Conservation (phyloP, 2,888 invertebrate species). For the Leptinotarsa rubiginosa region DNA sequence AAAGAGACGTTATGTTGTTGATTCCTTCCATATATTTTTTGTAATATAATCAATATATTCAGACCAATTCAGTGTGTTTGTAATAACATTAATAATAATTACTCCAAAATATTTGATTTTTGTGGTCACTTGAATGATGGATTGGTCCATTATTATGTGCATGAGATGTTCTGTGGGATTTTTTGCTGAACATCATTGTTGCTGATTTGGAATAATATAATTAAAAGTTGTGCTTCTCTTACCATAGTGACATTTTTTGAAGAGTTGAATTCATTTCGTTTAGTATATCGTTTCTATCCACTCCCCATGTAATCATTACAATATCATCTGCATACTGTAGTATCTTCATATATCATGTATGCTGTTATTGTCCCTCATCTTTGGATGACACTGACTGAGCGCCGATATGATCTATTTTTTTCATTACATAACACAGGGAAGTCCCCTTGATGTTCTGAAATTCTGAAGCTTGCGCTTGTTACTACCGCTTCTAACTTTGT, state of each 20-base stretch:
- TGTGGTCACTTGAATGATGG: constrained; percentile 18
- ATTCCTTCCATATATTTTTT: constrained; percentile 26
- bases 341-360: constrained; percentile 19
- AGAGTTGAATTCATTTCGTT: constrained; percentile 28
- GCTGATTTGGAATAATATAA: constrained; percentile 16
- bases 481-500: too few species aligned
- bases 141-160: not conserved
- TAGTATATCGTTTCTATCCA: not conserved
- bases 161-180: not conserved
- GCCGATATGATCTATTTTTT: not conserved
- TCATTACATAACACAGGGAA: not conserved
- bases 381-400: not conserved
- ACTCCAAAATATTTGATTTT: constrained; percentile 31
- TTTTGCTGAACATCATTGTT: constrained; percentile 32
- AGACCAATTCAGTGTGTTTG: constrained; percentile 1
- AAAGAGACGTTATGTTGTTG: constrained; percentile 29
- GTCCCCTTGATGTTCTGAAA: not conserved
- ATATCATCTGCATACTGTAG: constrained; percentile 36
- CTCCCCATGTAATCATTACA: not conserved
- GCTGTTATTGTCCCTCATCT: not conserved
- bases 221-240: constrained; percentile 25
- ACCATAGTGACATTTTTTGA: constrained; percentile 21
- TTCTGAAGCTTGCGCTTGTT: not conserved
- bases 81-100: not conserved
- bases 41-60: constrained; percentile 5